A percentile compares a stretch with the other conserved stretches of the same genome.
Evolutionary conservation across 1,140 invertebrate genomes (phyloP).

Genomic region (Drosophila sp.): DNA sequence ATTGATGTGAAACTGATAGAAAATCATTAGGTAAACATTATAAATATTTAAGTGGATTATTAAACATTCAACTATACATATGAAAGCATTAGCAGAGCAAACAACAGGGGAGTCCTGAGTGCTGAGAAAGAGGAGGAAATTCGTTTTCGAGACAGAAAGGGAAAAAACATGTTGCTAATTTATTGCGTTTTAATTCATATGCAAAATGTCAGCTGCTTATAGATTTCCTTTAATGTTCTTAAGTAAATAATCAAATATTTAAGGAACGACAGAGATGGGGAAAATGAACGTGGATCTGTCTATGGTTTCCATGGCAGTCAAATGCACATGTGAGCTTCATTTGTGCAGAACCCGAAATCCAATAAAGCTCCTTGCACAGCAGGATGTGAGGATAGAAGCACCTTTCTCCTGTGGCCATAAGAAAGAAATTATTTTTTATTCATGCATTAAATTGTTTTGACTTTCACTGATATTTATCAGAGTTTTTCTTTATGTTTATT

Average conservation of each 20-base stretch:
- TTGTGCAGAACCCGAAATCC: slow-evolving; percentile 48
- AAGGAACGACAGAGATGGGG: background rate
- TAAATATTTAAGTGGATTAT: slow-evolving; percentile 82
- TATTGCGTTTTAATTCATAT: slow-evolving; percentile 84
- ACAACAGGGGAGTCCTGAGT: slow-evolving; percentile 21
- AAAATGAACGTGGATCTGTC: background rate
- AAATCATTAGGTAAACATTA: slow-evolving; percentile 71
- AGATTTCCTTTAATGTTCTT: slow-evolving; percentile 62
- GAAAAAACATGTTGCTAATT: slow-evolving; percentile 66
- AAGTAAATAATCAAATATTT: slow-evolving; percentile 74
- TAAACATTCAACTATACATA: slow-evolving; percentile 44
- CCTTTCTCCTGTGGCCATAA: slow-evolving; percentile 23
- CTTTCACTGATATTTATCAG: slow-evolving; percentile 68
- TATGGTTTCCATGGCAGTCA: slow-evolving; percentile 37
- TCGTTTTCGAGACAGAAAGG: slow-evolving; percentile 44
- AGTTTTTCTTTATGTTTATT: slow-evolving; percentile 75
- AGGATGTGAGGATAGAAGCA: slow-evolving; percentile 38
- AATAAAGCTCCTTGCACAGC: slow-evolving; percentile 67
- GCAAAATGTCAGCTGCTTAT: slow-evolving; percentile 57
- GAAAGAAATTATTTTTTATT: slow-evolving; percentile 77
- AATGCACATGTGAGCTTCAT: slow-evolving; percentile 49
- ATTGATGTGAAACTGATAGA: background rate
- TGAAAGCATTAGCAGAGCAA: slow-evolving; percentile 49
- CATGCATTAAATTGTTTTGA: slow-evolving; percentile 83
- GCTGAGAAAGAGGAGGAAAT: background rate